Evolutionary conservation across 2,113 vertebrate genomes (phyloP).

Genomic region (Heterocephalus glaber): DNA sequence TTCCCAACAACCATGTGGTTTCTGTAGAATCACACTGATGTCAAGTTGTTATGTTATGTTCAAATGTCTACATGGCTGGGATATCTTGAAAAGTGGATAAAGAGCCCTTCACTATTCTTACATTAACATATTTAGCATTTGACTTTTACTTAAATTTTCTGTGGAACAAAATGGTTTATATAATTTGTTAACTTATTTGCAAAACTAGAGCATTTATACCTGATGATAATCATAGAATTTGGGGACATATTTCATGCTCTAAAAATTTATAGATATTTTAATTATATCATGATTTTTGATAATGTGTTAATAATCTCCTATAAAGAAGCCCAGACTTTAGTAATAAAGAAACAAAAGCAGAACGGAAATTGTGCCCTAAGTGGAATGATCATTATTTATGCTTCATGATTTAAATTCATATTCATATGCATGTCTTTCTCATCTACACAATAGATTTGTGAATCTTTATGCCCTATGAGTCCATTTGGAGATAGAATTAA

Average conservation of each 20-base stretch:
- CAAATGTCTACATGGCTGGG: background rate
- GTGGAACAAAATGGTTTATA: background rate
- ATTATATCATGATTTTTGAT: background rate
- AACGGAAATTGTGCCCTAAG: background rate
- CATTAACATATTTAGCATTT: background rate
- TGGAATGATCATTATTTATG: background rate
- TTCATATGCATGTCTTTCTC: background rate
- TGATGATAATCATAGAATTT: background rate
- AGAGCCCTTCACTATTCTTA: background rate
- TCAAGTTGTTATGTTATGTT: background rate
- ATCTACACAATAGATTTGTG: conserved; percentile 28
- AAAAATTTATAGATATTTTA: conserved; percentile 20
- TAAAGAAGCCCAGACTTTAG: background rate
- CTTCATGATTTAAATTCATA: background rate
- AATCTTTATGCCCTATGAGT: background rate
- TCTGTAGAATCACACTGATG: background rate
- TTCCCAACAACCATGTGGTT: rapidly evolving
- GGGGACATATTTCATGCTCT: background rate
- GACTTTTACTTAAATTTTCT: background rate
- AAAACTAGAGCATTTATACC: background rate
- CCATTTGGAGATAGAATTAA: conserved; percentile 58
- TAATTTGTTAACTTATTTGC: background rate
- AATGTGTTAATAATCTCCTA: background rate
- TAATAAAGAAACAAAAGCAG: background rate
- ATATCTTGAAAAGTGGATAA: background rate